Percentiles rank a stretch among this genome's conserved stretches.
Evolutionary conservation across 2,888 invertebrate species (phyloP).

Genomic region (Holacanthella duospinosa): DNA sequence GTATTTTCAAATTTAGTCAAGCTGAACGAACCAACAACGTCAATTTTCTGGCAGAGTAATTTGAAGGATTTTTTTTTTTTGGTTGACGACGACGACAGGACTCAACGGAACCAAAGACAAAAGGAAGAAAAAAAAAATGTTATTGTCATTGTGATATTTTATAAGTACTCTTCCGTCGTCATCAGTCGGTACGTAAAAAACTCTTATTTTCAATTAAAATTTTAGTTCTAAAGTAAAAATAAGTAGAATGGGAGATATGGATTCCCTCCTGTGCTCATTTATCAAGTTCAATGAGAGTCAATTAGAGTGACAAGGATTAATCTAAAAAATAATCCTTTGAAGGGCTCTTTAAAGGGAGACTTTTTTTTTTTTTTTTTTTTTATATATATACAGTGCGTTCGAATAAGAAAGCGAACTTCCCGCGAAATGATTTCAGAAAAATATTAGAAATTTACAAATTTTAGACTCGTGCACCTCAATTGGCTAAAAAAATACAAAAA

Average conservation of each 20-base stretch:
- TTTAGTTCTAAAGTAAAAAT: too few relatives aligned
- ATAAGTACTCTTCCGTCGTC: neutral
- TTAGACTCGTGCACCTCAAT: too few relatives aligned
- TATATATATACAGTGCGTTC: too few relatives aligned
- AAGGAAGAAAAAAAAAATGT: neutral
- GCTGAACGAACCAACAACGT: neutral
- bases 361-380: too few relatives aligned
- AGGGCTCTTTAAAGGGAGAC: neutral
- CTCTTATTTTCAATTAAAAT: neutral
- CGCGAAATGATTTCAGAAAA: too few relatives aligned
- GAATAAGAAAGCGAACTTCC: too few relatives aligned
- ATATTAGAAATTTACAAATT: too few relatives aligned
- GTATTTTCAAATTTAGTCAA: neutral
- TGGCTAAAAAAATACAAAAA: too few relatives aligned
- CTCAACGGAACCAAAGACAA: neutral
- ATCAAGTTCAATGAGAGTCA: neutral
- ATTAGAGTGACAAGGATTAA: neutral
- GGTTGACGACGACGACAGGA: neutral
- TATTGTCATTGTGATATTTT: slow-evolving; percentile 3
- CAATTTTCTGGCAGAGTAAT: neutral
- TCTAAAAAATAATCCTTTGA: neutral
- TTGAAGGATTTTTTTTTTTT: neutral
- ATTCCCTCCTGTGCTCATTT: too few relatives aligned
- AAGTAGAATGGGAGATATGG: too few relatives aligned
- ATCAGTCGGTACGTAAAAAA: neutral